Evolutionary conservation across 2,113 vertebrate genomes (phyloP).

Genomic region (Hippocampus comes): DNA sequence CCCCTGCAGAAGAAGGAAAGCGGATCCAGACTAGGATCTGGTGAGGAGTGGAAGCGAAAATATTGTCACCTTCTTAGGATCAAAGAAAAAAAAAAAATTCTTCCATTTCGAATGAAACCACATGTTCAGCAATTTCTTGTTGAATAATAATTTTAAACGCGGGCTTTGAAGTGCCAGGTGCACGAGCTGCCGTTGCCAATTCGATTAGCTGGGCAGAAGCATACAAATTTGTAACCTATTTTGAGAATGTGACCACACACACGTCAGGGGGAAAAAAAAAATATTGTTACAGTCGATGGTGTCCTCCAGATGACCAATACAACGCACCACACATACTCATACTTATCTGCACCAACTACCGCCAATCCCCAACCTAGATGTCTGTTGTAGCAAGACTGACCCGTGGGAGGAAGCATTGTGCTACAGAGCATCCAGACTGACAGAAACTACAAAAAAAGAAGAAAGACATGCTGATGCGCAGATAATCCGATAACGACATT

Average conservation of each 20-base stretch:
- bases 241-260: not conserved
- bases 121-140: not conserved
- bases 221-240: not conserved
- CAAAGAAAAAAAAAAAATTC: not conserved
- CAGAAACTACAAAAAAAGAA: too few relatives aligned
- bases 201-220: not conserved
- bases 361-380: too few relatives aligned
- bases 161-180: not conserved
- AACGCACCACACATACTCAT: too few relatives aligned
- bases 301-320: not conserved
- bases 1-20: conserved; percentile 85
- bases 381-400: too few relatives aligned
- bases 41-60: conserved; percentile 52
- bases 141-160: not conserved
- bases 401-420: too few relatives aligned
- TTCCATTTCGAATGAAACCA: not conserved
- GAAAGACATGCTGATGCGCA: too few relatives aligned
- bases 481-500: too few relatives aligned
- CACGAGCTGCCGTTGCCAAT: not conserved
- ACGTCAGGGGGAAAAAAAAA: not conserved
- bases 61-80: not conserved
- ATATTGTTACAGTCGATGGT: not conserved
- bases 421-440: too few relatives aligned
- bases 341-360: too few relatives aligned
- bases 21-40: conserved; percentile 85